These are phyloP conservation scores for Malaclemys terrapin DNA, from an alignment of 2,113 vertebrate genomes.

Conservation along the genomic window DNA sequence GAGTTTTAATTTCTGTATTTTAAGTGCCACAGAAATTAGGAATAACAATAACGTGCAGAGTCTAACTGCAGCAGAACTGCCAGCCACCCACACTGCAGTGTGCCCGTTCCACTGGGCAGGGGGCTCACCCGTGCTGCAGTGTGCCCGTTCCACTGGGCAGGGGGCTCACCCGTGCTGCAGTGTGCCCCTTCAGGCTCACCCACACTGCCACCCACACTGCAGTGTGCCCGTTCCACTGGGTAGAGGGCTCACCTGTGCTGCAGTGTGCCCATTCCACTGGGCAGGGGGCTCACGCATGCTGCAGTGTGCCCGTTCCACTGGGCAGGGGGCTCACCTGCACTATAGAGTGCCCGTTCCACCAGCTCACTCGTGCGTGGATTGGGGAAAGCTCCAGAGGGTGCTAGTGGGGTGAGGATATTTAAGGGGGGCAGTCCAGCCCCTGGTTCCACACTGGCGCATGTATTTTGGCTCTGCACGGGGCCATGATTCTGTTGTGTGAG, in stretches of 20 bases:
- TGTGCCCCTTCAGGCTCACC: not conserved
- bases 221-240: too few species aligned
- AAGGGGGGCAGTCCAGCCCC: not conserved
- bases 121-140: not conserved
- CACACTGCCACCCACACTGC: not conserved
- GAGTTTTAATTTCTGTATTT: not conserved
- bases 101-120: not conserved
- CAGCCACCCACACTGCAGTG: not conserved
- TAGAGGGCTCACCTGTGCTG: not conserved
- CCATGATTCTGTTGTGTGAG: not conserved
- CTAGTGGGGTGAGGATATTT: not conserved
- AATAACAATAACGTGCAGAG: not conserved
- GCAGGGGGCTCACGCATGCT: not conserved
- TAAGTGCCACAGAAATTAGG: not conserved
- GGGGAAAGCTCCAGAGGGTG: not conserved
- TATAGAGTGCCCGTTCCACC: not conserved
- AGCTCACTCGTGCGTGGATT: not conserved
- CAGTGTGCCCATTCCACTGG: not conserved
- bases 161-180: not conserved
- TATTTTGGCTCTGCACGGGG: not conserved
- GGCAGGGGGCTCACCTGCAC: not conserved
- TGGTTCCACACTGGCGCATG: not conserved
- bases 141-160: not conserved
- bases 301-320: not conserved
- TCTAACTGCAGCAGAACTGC: not conserved